A percentile compares a stretch with the other conserved stretches of the same genome.
These are phyloP conservation scores for Leucania comma DNA, from an alignment of 2,888 invertebrate species.

Conservation along the genomic window DNA sequence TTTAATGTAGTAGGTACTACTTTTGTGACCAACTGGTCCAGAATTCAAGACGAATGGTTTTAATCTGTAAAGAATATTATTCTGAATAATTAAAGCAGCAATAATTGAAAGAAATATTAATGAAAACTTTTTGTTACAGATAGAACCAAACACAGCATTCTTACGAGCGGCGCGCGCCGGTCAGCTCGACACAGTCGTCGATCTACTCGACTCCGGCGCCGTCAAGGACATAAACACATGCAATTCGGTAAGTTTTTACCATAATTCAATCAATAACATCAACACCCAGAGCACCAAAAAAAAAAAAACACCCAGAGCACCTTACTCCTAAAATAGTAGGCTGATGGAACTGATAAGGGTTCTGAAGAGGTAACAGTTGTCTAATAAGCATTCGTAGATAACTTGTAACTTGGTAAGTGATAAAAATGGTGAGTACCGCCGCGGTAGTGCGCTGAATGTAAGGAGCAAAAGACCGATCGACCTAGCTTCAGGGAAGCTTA, in stretches of 20 bases:
- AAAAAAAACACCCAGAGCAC: not conserved
- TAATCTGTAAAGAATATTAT: no score
- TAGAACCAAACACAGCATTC: slow-evolving; percentile 99
- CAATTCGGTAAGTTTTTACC: slow-evolving; percentile 95
- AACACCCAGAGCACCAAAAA: not conserved
- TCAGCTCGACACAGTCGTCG: slow-evolving; percentile 98
- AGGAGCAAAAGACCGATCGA: not conserved
- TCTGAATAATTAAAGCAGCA: no score
- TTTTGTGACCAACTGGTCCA: no score
- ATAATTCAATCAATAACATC: not conserved
- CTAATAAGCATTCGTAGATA: no score
- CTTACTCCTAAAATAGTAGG: not conserved
- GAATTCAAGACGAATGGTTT: no score
- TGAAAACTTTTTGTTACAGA: no score
- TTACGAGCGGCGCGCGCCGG: slow-evolving; percentile 99
- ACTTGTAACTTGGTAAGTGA: not conserved
- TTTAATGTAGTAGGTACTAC: no score
- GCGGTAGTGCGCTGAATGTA: not conserved
- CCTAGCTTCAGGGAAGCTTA: not conserved
- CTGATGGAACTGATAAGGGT: not conserved
- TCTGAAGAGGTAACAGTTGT: not conserved
- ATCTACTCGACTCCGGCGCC: slow-evolving; percentile 96
- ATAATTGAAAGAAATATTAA: no score
- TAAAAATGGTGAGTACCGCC: no score
- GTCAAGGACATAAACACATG: slow-evolving; percentile 99